Evolutionary conservation across 2,113 vertebrate species (phyloP).

Genomic region (Tupaia tana): DNA sequence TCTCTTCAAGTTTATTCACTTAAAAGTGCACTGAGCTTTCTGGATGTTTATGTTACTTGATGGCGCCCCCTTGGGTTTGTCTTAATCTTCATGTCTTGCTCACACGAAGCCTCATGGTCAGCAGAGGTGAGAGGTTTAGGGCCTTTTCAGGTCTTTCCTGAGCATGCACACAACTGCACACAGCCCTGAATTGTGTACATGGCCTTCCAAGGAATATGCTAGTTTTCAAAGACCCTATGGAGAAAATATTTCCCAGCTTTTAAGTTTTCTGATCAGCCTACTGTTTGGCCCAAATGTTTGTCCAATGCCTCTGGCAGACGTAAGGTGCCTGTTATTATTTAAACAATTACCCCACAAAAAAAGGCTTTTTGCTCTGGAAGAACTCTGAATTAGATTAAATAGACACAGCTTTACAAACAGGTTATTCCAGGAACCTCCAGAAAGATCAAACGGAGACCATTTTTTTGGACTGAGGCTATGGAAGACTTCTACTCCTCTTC

Average conservation of each 20-base stretch:
- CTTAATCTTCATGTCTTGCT: not conserved
- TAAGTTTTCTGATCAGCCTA: not conserved
- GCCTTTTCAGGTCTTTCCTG: not conserved
- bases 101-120: not conserved
- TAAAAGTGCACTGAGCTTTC: not conserved
- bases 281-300: not conserved
- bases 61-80: not conserved
- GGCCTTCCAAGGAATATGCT: not conserved
- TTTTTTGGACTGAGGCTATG: not conserved
- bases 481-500: not conserved
- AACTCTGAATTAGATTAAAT: constrained; percentile 7
- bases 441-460: not conserved
- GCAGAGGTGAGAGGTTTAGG: not conserved
- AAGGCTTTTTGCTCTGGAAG: not conserved
- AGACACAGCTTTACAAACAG: not conserved
- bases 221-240: constrained; percentile 1
- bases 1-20: constrained; percentile 23
- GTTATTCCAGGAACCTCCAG: not conserved
- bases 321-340: not conserved
- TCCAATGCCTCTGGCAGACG: not conserved
- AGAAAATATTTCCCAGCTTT: not conserved
- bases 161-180: not conserved
- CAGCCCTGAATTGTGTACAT: not conserved
- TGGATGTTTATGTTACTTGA: not conserved
- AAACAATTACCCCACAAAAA: not conserved